Evolutionary conservation across 1,140 invertebrate species (phyloP), one percentile per base, ranked within the genome.

Genomic region (Cydia amplana): DNA sequence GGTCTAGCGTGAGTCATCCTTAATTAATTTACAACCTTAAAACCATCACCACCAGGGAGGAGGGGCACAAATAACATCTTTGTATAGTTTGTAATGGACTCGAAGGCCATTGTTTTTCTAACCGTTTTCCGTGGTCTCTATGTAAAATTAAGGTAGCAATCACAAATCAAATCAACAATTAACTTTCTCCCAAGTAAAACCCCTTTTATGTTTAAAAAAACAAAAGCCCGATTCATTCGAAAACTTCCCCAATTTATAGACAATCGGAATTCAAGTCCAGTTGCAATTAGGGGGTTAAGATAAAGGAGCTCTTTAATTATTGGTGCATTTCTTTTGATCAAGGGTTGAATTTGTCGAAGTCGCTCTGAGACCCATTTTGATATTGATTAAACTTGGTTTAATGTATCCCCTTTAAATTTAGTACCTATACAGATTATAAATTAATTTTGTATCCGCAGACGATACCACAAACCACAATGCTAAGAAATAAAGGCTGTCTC

Each of bases 281-380:
- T 51, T 60, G 55, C 55, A 60, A 60, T 60, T 60, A 60, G 55
- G 55, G 55, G 55, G 55, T 20, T 23, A 23, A 23, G 18, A 23
- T 23, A n/a, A 20, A 18, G 18, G 18, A 20, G 20, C 0, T 4
- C 55, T 18, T 60, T 60, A 18, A 60, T 60, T 60, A 46, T 14
- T 4, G 43, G 43, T 46, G 43, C 55, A 18, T 60, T 60, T 60
- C 10, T n/a, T n/a, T 18, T 60, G n/a, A 16, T 51, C 6, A 60
- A 23, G 55, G 55, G 55, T 9, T 23, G 55, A 60, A 60, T 60
- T 60, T 23, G 9, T 55, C 55, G 43, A 46, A 23, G 55, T 60
- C 55, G 23, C 10, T 60, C 55, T 18, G 55, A n/a, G 20, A 23
- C 18, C 3, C n/a, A 1, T 49, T 16, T 49, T 4, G 4, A 3